phyloP scores from a whole-genome alignment of 2,888 invertebrate species.

The Anoncus sp. region DNA sequence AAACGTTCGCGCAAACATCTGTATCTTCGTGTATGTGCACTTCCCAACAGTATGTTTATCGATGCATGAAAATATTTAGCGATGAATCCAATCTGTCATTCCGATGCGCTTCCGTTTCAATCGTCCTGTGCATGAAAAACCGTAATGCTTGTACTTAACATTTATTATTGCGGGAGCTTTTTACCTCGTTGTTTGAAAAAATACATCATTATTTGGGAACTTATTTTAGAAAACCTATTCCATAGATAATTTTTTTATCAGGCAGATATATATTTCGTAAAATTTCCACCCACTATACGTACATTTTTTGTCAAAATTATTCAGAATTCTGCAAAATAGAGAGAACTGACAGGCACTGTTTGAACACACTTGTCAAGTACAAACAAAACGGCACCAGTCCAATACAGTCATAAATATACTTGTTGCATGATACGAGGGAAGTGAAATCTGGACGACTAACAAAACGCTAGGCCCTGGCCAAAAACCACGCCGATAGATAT shows the following conservation, averaged over 20 bases:
- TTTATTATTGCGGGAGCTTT: neutral
- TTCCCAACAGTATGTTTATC: neutral
- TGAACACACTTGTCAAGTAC: no score
- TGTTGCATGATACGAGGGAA: neutral
- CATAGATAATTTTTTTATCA: no score
- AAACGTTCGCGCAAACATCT: constrained; percentile 42
- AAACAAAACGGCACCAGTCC: no score
- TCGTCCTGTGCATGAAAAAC: constrained; percentile 30
- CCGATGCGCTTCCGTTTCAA: constrained; percentile 18
- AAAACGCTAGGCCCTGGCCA: neutral
- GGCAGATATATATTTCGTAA: no score
- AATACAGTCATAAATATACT: neutral
- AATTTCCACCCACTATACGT: no score
- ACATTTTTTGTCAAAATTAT: no score
- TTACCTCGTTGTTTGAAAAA: no score
- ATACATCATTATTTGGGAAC: no score
- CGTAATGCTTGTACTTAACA: constrained; percentile 55
- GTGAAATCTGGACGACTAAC: neutral
- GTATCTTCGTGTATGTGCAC: neutral
- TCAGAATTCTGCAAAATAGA: no score
- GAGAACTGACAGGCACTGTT: no score
- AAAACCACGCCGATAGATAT: neutral
- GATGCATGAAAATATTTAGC: neutral
- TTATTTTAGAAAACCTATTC: no score
- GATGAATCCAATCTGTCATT: constrained; percentile 4